Evolutionary conservation across 2,888 invertebrate genomes (phyloP), one percentile per base, ranked within the genome.

Genomic region (Halictus ligatus): DNA sequence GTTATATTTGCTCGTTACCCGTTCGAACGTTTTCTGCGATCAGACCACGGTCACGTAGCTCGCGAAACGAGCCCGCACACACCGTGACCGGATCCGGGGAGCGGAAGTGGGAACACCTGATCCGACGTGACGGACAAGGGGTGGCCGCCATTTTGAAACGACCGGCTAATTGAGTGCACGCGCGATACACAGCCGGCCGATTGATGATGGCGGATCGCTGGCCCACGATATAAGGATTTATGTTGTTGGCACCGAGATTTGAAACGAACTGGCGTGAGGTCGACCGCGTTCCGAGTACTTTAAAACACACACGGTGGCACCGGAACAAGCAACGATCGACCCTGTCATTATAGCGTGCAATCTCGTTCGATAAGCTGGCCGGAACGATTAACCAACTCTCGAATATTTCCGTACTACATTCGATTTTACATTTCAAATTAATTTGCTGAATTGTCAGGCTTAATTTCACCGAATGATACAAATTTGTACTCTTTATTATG

Each of bases 101-200:
- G 80, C 89, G 89, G 89, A 89, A 89, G 84, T 82, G 80, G 75
- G 85, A 83, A 88, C 89, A 89, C 89, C 88, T 89, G 89, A 89
- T 84, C 89, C 88, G 67, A 75, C 64, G 76, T 78, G 81, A 40
- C 75, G 60, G 25, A 54, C 78, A 48, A 75, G 75, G 84, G 87
- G 78, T 80, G 75, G 74, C 76, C 50, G 72, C 75, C 85, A 74
- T 85, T 81, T 81, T 75, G 58, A 58, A 40, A 2, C 50, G 86
- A 35, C 29, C 77, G 75, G 75, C 80, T 86, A 78, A 87, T 86
- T 35, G 81, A 76, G 80, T 75, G 69, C 75, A 85, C 58, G 76
- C 48, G 50, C 71, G 67, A 13, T 29, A 29, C n/a, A 35, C 71
- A 60, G 75, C 76, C 21, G 83, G 40, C 50, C 60, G 69, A 60